A percentile compares a stretch with the other conserved stretches of the same genome.
Conservation (phyloP, 2,888 invertebrate genomes). For the Bedellia somnulentella region DNA sequence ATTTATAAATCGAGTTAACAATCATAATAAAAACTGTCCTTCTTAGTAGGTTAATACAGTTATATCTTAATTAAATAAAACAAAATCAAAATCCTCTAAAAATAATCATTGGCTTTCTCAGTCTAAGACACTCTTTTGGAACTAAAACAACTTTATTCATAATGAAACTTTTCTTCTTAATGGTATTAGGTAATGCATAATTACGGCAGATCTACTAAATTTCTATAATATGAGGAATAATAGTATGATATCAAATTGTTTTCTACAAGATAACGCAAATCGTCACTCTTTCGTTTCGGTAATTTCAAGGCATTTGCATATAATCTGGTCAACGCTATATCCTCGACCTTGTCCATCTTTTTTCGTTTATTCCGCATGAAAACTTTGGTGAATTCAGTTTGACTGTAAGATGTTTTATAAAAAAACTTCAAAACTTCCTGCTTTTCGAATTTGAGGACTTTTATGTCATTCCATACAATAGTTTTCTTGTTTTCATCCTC, state of each 20-base stretch:
- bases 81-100: no score
- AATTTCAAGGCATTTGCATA: constrained; percentile 5
- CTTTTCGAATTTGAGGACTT: constrained; percentile 6
- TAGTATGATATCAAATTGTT: constrained; percentile 9
- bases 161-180: no score
- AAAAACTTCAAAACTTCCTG: constrained; percentile 6
- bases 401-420: constrained; percentile 9
- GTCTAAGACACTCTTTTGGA: no score
- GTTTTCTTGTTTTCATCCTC: constrained; percentile 6
- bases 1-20: no score
- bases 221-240: constrained; percentile 8
- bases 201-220: neutral
- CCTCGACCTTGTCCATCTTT: constrained; percentile 6
- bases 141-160: no score
- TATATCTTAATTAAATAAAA: no score
- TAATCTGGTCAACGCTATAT: constrained; percentile 5
- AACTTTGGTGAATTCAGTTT: constrained; percentile 4
- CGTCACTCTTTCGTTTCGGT: constrained; percentile 5
- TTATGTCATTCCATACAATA: constrained; percentile 5
- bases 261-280: constrained; percentile 7
- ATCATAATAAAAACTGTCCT: no score
- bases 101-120: no score
- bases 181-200: neutral
- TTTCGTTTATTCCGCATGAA: constrained; percentile 10
- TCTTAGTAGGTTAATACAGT: no score